phyloP scores from a whole-genome alignment of 2,797 vertebrate genomes.

The Agapornis canus region DNA sequence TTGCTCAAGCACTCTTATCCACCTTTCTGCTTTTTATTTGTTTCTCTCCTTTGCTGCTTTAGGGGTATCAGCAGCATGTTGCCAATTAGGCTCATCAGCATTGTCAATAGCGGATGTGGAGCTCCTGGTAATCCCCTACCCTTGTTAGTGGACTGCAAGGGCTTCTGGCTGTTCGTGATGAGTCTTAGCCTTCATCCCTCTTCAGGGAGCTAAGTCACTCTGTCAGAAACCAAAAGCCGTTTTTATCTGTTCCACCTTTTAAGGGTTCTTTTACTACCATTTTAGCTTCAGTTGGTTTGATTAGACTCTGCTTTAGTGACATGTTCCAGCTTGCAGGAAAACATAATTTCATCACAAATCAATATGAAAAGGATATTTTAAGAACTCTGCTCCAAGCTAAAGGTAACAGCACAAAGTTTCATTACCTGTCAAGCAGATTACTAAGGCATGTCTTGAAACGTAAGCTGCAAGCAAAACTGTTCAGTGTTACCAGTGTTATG shows the following conservation, averaged over 20 bases:
- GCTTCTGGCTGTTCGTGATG: slow-evolving; percentile 58
- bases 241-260: not conserved
- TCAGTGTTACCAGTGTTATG: not conserved
- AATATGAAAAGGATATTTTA: slow-evolving; percentile 62
- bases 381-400: slow-evolving; percentile 59
- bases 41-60: slow-evolving; percentile 46
- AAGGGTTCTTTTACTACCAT: not conserved
- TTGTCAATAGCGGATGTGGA: slow-evolving; percentile 67
- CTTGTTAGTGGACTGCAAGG: slow-evolving; percentile 50
- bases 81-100: slow-evolving; percentile 68
- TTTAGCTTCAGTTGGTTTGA: not conserved
- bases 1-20: not conserved
- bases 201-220: not conserved
- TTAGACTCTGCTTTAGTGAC: not conserved
- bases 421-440: slow-evolving; percentile 43
- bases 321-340: slow-evolving; percentile 8
- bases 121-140: slow-evolving; percentile 49
- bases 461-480: slow-evolving; percentile 6
- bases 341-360: slow-evolving; percentile 66
- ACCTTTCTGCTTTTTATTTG: slow-evolving; percentile 41
- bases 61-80: slow-evolving; percentile 55
- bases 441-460: slow-evolving; percentile 12
- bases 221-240: not conserved
- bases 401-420: slow-evolving; percentile 21
- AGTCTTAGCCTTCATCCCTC: slow-evolving; percentile 24